Conservation (phyloP, 2,888 invertebrate genomes). For the Keiferia lycopersicella region DNA sequence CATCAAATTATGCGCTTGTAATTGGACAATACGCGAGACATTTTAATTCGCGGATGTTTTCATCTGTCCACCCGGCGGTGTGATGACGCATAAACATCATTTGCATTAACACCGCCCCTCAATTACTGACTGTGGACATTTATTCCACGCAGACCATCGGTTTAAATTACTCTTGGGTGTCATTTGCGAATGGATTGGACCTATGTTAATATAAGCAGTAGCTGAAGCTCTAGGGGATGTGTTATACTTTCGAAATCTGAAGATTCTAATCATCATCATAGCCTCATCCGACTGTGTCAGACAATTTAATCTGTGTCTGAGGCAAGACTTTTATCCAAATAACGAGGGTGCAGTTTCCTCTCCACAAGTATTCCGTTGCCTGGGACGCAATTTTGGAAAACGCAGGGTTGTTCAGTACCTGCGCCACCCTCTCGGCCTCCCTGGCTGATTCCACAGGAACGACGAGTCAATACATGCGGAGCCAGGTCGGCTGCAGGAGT, state of each 20-base stretch:
- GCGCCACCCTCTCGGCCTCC: no score
- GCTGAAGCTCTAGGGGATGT: not conserved
- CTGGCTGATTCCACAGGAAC: no score
- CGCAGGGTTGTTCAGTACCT: no score
- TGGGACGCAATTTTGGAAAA: no score
- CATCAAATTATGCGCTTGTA: conserved; percentile 3
- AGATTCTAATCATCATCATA: no score
- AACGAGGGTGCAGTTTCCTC: no score
- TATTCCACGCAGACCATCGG: conserved; percentile 10
- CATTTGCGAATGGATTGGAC: not conserved
- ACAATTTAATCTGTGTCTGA: no score
- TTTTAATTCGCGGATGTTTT: conserved; percentile 35
- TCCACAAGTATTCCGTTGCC: no score
- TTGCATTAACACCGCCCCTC: conserved; percentile 50
- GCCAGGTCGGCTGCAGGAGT: no score
- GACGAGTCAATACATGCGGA: no score
- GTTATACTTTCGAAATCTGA: not conserved
- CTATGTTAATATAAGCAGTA: not conserved
- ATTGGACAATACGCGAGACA: conserved; percentile 17
- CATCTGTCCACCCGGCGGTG: conserved; percentile 27
- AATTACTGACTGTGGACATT: conserved; percentile 31
- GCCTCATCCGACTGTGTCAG: no score
- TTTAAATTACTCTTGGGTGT: conserved; percentile 6
- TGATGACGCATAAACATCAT: conserved; percentile 46
- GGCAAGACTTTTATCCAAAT: no score